Base-by-base conservation (phyloP, 1,140 invertebrate species). In the Phenacoccus solenopsis region DNA sequence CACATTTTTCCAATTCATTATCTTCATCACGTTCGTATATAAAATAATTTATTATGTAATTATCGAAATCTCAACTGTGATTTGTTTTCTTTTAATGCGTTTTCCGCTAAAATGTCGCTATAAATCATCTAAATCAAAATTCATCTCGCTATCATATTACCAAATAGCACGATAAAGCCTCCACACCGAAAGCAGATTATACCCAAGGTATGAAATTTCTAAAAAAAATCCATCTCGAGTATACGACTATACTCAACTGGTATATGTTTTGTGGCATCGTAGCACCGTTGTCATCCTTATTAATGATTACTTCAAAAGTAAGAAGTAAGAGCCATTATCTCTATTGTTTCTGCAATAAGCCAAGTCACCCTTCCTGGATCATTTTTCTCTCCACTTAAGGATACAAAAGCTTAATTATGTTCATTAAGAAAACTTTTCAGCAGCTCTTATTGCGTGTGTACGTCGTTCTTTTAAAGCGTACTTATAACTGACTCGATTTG, bases 1-100 rank as follows among this genome's bases (percentile, higher is more conserved):
- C 16, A 16, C 16, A 16, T 49, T 49, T 49, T 49, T 49, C 4
- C 38, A 49, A 49, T 49, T 49, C 38, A 49, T 49, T 49, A 49
- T 49, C 38, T 49, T 16, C 38, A 49, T 49, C 38, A 49, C 38
- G 38, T 49, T 49, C 16, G 16, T 3, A 32, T 32, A 49, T 49
- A n/a, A n/a, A n/a, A 49, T 49, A 49, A 49, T 49, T 49, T 49
- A 49, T 49, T 49, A 49, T n/a, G 38, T n/a, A 49, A 49, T 49
- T 49, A 49, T 49, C 20, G 38, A 49, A 49, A 49, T 49, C 13
- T 49, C 38, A 49, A 49, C 38, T 49, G 3, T 5, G 38, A 49
- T 49, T 9, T 49, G 38, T n/a, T 49, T 49, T n/a, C 20, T 9
- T 49, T n/a, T n/a, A n/a, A n/a, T n/a, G 20, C 20, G 16, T 49